Conservation (phyloP, 2,113 vertebrate species). For the Psilopsiagon aurifrons region DNA sequence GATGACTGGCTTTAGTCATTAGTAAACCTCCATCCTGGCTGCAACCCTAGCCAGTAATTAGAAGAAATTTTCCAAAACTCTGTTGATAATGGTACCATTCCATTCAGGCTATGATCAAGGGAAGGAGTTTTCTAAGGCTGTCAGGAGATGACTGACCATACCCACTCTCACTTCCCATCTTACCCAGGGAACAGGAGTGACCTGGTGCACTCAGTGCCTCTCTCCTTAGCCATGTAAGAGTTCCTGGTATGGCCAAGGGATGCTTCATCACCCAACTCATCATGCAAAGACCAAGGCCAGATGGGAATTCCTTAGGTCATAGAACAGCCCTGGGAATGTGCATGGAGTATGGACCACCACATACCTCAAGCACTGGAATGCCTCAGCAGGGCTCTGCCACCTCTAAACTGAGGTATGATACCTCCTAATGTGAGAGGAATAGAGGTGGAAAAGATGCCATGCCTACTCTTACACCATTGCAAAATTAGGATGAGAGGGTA, state of each 20-base stretch:
- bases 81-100: not conserved
- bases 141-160: not conserved
- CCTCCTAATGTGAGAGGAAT: not conserved
- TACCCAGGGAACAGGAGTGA: not conserved
- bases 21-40: not conserved
- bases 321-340: not conserved
- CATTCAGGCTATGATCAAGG: not conserved
- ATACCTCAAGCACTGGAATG: not conserved
- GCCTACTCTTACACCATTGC: not conserved
- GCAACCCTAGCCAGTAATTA: not conserved
- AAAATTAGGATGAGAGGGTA: not conserved
- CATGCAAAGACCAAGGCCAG: not conserved
- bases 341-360: not conserved
- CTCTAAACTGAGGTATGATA: not conserved
- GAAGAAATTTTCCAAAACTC: not conserved
- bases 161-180: not conserved
- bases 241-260: not conserved
- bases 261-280: not conserved
- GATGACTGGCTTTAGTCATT: not conserved
- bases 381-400: rapidly evolving
- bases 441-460: not conserved
- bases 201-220: too few species aligned
- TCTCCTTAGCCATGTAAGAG: not conserved
- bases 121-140: not conserved
- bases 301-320: not conserved